Conservation (phyloP, 1,140 invertebrate genomes). For the Hylaeus volcanicus region DNA sequence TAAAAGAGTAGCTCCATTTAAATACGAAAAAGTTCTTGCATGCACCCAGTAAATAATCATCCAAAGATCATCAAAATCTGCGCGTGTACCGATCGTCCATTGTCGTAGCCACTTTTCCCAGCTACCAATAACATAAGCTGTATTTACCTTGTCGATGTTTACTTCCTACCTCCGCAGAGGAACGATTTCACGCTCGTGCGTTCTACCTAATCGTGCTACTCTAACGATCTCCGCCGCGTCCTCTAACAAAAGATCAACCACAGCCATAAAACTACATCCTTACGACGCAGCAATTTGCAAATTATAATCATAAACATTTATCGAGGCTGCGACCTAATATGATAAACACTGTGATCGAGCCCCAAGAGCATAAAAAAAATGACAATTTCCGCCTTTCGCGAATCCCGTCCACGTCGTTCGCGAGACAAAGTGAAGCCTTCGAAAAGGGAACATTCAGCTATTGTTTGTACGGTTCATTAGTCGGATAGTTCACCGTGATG, state of each 20-base stretch:
- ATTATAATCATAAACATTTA: conserved; percentile 31
- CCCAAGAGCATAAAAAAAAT: not conserved
- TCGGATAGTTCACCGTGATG: conserved; percentile 28
- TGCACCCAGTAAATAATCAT: too few relatives aligned
- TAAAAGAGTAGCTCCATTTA: too few relatives aligned
- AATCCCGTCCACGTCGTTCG: not conserved
- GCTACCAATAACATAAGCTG: not conserved
- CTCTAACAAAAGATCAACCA: not conserved
- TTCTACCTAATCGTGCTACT: conserved; percentile 9
- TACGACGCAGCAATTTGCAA: conserved; percentile 10
- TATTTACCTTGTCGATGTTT: not conserved
- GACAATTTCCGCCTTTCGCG: conserved; percentile 22
- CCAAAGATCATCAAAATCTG: too few relatives aligned
- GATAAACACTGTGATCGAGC: conserved; percentile 22
- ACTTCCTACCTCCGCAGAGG: not conserved
- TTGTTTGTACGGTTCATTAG: conserved; percentile 41
- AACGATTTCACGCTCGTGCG: conserved; percentile 14
- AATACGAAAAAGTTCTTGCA: too few relatives aligned
- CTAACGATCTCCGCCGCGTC: not conserved
- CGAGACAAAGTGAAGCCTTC: too few relatives aligned
- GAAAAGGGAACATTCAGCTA: conserved; percentile 11
- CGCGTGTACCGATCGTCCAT: not conserved
- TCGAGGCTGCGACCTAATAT: conserved; percentile 1
- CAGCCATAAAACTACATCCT: not conserved
- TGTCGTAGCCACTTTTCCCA: too few relatives aligned